Evolutionary conservation across 2,113 vertebrate genomes (phyloP), one percentile per base, ranked within the genome.

Genomic region (Callospermophilus lateralis): DNA sequence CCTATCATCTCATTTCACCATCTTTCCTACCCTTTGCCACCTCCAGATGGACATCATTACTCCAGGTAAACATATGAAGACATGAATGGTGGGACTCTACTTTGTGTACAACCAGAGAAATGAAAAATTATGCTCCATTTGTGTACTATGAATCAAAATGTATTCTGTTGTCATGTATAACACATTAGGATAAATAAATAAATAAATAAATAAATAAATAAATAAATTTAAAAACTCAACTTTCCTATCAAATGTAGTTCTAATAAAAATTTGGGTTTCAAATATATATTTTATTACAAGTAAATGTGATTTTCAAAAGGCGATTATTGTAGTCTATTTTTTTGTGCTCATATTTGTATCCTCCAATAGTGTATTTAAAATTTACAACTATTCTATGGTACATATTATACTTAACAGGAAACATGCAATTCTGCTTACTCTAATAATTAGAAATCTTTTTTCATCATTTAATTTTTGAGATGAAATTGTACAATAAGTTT

Each of bases 211-310:
- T 12, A 51, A 51, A 51, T 48, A 48, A 51, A 51, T 51, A 51
- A 51, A 51, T 51, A 51, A 3, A 12, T 51, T 51, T 51, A 12
- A 51, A 51, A 51, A 51, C 0, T 84, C 53, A 85, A 89, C 8
- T 76, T 90, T 55, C 20, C 78, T 65, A 72, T 22, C 51, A 79
- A 84, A 88, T 89, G 10, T 55, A 89, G 70, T 84, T 90, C n/a
- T 58, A 42, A 77, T 87, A 78, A 87, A 78, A 48, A 8, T 63
- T 78, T 78, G 8, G 53, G 55, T 90, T 91, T 70, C 37, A 11
- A 32, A 8, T 55, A 65, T 89, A 68, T 22, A 67, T 68, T 79
- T 90, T 74, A 74, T 4, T 30, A 39, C 32, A 84, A 6, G 15
- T 12, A 67, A 74, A 74, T 73, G 13, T 39, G 12, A 26, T 89